Evolutionary conservation across 23 tunicate species (phyloP).

Genomic region (Trididemnum clinides): DNA sequence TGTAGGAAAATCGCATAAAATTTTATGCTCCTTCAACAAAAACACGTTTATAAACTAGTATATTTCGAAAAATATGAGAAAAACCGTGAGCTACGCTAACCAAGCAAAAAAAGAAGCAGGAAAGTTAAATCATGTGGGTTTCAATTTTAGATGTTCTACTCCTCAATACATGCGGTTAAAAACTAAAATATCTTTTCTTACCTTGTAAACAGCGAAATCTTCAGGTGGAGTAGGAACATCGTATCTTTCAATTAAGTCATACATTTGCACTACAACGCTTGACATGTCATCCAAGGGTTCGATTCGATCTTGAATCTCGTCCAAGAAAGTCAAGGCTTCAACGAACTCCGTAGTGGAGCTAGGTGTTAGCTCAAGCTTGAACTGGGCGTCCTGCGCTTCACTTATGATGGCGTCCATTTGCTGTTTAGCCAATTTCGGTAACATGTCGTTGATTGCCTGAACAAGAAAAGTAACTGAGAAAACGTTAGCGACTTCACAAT

Average conservation of each 20-base stretch:
- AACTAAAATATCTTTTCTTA: not conserved
- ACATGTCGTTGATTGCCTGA: slow-evolving; percentile 89
- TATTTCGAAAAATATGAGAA: too few species aligned
- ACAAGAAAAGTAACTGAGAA: too few species aligned
- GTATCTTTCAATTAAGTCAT: slow-evolving; percentile 93
- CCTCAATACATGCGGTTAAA: too few species aligned
- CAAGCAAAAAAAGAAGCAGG: too few species aligned
- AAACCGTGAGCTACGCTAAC: too few species aligned
- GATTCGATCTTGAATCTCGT: slow-evolving; percentile 96
- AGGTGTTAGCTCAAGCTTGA: slow-evolving; percentile 82
- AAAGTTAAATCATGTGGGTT: too few species aligned
- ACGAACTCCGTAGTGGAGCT: slow-evolving; percentile 94
- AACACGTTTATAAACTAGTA: too few species aligned
- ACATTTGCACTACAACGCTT: slow-evolving; percentile 86
- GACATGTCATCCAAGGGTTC: slow-evolving; percentile 92
- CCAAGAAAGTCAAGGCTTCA: slow-evolving; percentile 86
- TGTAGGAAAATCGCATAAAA: too few species aligned
- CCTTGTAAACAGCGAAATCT: slow-evolving; percentile 97
- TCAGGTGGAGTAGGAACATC: slow-evolving; percentile 96
- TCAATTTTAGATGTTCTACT: too few species aligned
- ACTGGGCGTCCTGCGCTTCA: slow-evolving; percentile 97
- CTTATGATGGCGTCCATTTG: slow-evolving; percentile 92
- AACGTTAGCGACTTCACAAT: too few species aligned
- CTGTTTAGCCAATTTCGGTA: slow-evolving; percentile 84
- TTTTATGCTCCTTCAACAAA: too few species aligned